Percentiles rank a stretch among this genome's conserved stretches.
phyloP scores from a whole-genome alignment of 2,797 vertebrate species.

The Kryptolebias ocellatus region DNA sequence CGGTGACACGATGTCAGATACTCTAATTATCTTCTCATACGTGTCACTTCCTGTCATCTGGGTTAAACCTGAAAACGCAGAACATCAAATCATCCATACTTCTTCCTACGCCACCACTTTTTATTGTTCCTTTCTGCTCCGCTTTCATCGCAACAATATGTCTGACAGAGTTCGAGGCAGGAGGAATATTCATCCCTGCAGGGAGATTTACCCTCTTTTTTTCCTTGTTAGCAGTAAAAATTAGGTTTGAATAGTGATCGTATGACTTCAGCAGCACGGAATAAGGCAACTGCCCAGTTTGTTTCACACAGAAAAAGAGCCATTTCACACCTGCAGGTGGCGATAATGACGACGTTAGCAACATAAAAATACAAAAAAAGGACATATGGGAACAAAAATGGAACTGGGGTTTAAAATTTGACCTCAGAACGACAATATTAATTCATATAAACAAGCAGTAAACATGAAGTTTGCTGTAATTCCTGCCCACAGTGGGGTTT shows the following conservation, averaged over 20 bases:
- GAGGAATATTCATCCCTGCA: constrained; percentile 6
- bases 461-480: no score
- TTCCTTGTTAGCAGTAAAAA: constrained; percentile 17
- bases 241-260: constrained; percentile 3
- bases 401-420: no score
- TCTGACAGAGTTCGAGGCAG: constrained; percentile 18
- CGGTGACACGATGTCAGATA: constrained; percentile 29
- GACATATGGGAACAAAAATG: no score
- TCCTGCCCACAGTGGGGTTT: no score
- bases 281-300: background rate
- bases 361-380: no score
- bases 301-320: no score
- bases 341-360: no score
- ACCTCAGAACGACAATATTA: no score
- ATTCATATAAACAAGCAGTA: no score
- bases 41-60: constrained; percentile 26
- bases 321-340: no score
- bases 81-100: background rate
- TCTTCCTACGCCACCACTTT: constrained; percentile 23
- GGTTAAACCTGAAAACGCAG: constrained; percentile 1
- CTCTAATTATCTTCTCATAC: constrained; percentile 35
- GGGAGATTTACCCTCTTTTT: constrained; percentile 13
- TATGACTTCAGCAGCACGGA: background rate
- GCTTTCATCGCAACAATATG: constrained; percentile 37
- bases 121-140: constrained; percentile 3